These are phyloP conservation scores for Heliornis fulica DNA, from an alignment of 2,113 vertebrate genomes.

Conservation along the genomic window DNA sequence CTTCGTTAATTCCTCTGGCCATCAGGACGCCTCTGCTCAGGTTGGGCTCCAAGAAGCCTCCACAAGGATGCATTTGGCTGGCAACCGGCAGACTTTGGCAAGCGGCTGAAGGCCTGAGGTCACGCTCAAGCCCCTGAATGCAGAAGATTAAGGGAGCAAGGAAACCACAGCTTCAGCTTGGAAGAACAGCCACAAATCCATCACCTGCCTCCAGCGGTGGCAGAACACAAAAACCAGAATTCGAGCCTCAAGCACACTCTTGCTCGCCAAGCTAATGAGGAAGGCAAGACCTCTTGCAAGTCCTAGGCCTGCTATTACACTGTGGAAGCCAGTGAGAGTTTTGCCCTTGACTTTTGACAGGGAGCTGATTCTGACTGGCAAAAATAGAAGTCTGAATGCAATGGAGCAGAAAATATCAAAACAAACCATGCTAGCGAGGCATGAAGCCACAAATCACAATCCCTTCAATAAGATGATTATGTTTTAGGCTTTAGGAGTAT, in stretches of 20 bases:
- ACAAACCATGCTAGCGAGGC: neutral
- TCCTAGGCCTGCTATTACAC: neutral
- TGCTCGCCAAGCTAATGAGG: accelerated
- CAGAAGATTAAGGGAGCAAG: neutral
- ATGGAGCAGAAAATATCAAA: neutral
- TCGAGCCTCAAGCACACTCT: neutral
- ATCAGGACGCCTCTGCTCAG: neutral
- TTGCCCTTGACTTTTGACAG: neutral
- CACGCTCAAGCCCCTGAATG: neutral
- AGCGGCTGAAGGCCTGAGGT: neutral
- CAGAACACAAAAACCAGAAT: neutral
- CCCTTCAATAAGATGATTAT: constrained; percentile 9
- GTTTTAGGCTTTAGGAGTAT: neutral
- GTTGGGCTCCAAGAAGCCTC: neutral
- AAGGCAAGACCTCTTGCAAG: neutral
- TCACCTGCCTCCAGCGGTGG: neutral
- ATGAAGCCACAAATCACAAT: neutral
- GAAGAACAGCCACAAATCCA: neutral
- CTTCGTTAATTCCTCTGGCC: neutral
- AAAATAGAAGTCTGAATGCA: neutral
- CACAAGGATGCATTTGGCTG: neutral
- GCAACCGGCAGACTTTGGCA: neutral
- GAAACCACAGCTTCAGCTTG: neutral
- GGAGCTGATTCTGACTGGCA: neutral
- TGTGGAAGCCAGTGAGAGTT: neutral